Conservation (phyloP, 2,888 invertebrate genomes). For the Mantis religiosa region DNA sequence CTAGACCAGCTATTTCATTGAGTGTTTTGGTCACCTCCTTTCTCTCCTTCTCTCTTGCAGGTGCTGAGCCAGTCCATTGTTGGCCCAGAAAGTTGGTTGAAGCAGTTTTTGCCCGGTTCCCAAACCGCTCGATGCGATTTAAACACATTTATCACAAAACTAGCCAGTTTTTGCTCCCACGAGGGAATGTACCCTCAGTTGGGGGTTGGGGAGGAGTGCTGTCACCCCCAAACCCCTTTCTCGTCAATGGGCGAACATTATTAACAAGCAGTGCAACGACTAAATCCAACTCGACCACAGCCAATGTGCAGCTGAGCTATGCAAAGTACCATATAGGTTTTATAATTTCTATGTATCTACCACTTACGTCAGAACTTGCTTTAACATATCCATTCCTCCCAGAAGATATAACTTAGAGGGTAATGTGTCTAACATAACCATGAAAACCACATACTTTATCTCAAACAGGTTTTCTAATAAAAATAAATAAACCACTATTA, state of each 20-base stretch:
- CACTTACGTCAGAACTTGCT: no score
- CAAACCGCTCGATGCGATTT: neutral
- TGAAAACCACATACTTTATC: no score
- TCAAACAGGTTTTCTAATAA: no score
- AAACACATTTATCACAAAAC: neutral
- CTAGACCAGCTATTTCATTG: no score
- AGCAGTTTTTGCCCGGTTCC: neutral
- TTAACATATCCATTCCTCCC: no score
- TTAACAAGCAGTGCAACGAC: neutral
- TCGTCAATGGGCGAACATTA: neutral
- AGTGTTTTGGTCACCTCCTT: no score
- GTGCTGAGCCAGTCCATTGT: neutral
- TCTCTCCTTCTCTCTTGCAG: no score
- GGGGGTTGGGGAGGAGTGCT: neutral
- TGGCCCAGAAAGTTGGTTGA: neutral
- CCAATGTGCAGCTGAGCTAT: neutral
- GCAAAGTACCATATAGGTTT: neutral
- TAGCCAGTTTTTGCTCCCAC: neutral
- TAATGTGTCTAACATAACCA: no score
- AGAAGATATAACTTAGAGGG: no score
- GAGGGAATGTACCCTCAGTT: neutral
- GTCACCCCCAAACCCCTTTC: neutral
- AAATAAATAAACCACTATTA: no score
- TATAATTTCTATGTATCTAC: no score
- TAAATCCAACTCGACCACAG: neutral